Percentiles rank a stretch among this genome's conserved stretches.
Evolutionary conservation across 2,113 vertebrate genomes (phyloP).

Genomic region (Reinhardtius hippoglossoides): DNA sequence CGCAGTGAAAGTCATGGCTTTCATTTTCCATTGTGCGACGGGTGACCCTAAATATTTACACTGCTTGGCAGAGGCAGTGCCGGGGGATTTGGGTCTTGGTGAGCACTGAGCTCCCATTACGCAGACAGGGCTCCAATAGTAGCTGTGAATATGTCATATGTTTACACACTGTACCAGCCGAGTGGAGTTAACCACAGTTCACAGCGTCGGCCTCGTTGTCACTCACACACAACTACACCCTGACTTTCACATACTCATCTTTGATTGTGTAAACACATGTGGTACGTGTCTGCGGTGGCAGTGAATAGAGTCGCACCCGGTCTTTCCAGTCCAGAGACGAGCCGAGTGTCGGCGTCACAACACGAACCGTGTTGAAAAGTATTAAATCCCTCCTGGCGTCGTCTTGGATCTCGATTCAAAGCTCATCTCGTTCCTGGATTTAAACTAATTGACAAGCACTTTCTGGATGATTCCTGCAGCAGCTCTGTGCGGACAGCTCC

Average conservation of each 20-base stretch:
- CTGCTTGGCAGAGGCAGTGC: constrained; percentile 65
- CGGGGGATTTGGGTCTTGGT: constrained; percentile 40
- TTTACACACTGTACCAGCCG: constrained; percentile 20
- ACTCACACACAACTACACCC: background rate
- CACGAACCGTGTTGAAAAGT: background rate
- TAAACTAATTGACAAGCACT: background rate
- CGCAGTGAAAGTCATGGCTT: constrained; percentile 51
- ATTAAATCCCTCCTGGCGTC: background rate
- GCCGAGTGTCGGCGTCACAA: constrained; percentile 23
- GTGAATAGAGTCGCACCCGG: background rate
- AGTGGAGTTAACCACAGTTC: constrained; percentile 28
- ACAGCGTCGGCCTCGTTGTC: constrained; percentile 22
- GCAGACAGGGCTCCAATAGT: constrained; percentile 27
- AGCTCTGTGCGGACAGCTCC: background rate
- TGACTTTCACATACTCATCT: background rate
- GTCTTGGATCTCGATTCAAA: background rate
- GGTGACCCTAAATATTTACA: constrained; percentile 82
- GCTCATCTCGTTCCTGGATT: background rate
- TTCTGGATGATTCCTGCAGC: background rate
- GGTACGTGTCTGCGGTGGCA: background rate
- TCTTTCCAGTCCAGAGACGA: constrained; percentile 40
- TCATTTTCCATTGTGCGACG: constrained; percentile 72
- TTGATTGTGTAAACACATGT: constrained; percentile 29
- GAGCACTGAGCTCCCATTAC: constrained; percentile 39
- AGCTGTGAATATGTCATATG: constrained; percentile 35